phyloP scores from a whole-genome alignment of 2,113 vertebrate genomes.

The Thryonomys swinderianus region DNA sequence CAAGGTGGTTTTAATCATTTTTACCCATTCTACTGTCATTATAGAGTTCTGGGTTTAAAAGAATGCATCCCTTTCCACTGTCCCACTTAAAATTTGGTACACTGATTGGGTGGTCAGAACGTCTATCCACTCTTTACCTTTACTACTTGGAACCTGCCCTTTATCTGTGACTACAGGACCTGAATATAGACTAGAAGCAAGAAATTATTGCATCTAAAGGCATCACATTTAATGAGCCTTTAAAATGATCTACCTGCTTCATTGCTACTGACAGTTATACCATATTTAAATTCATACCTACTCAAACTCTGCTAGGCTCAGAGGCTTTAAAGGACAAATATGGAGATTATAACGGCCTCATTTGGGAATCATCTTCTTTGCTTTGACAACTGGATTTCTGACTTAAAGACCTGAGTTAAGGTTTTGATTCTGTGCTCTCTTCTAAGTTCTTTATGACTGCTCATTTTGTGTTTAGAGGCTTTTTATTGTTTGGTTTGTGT shows the following conservation, averaged over 20 bases:
- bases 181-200: neutral
- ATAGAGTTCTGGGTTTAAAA: slow-evolving; percentile 1
- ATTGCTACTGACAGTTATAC: neutral
- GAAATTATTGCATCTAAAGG: neutral
- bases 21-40: neutral
- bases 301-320: neutral
- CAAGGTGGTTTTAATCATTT: neutral
- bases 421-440: neutral
- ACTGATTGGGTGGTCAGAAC: neutral
- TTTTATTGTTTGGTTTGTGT: neutral
- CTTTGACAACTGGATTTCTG: slow-evolving; percentile 10
- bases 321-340: neutral
- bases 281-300: neutral
- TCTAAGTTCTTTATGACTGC: slow-evolving; percentile 26
- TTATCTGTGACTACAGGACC: neutral
- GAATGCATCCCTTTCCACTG: neutral
- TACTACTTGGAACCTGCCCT: neutral
- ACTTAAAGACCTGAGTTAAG: neutral
- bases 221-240: neutral
- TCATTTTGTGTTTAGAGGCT: neutral
- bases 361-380: neutral
- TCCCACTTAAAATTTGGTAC: neutral
- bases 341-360: neutral
- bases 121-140: neutral
- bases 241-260: slow-evolving; percentile 39